phyloP scores from a whole-genome alignment of 2,113 vertebrate genomes.

The Poeciliopsis turrubarensis region DNA sequence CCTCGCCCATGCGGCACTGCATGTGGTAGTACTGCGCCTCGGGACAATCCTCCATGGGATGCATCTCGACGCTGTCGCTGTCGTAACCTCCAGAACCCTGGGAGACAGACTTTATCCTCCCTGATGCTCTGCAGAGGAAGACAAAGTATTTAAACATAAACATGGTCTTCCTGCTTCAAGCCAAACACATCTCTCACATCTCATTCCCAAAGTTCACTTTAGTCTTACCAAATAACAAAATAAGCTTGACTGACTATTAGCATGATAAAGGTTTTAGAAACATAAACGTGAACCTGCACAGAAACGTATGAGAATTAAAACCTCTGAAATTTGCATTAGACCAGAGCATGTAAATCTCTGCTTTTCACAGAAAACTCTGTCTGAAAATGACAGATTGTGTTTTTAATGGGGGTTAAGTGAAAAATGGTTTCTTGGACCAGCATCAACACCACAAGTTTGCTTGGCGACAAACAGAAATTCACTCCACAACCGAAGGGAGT shows the following conservation, averaged over 20 bases:
- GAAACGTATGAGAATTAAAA: not conserved
- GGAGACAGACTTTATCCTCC: conserved; percentile 86
- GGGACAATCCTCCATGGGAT: conserved; percentile 84
- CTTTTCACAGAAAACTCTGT: not conserved
- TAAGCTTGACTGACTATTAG: not conserved
- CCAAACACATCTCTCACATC: not conserved
- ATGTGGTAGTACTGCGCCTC: conserved; percentile 85
- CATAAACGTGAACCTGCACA: not conserved
- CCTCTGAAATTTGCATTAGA: not conserved
- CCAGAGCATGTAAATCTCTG: not conserved
- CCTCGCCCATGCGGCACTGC: conserved; percentile 80
- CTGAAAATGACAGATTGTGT: conserved; percentile 5
- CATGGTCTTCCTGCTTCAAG: not conserved
- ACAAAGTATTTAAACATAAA: not conserved
- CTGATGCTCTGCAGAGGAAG: conserved; percentile 82
- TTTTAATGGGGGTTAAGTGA: not conserved
- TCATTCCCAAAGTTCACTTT: not conserved
- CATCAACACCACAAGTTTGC: not conserved
- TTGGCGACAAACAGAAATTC: conserved; percentile 5
- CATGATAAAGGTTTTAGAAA: not conserved
- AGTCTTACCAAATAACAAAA: not conserved
- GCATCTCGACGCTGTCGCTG: conserved; percentile 92
- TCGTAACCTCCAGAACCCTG: conserved; percentile 95
- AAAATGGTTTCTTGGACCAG: conserved; percentile 3
- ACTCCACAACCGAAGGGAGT: not conserved